Evolutionary conservation across 2,797 vertebrate genomes (phyloP).

Genomic region (Ficedula albicollis): DNA sequence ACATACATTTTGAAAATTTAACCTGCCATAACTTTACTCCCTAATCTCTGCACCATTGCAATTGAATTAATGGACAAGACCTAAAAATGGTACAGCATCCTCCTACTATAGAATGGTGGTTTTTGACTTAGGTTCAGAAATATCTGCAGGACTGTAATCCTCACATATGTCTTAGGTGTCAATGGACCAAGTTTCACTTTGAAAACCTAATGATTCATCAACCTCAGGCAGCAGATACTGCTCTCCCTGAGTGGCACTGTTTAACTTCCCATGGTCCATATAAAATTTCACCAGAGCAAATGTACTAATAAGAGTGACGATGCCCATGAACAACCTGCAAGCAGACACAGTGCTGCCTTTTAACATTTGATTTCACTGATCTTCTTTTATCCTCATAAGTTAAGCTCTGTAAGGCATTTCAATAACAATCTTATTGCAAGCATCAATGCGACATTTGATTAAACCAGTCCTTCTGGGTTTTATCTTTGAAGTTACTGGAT

Average conservation of each 20-base stretch:
- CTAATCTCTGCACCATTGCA: slow-evolving; percentile 18
- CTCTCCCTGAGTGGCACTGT: neutral
- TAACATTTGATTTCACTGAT: neutral
- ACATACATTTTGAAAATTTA: slow-evolving; percentile 41
- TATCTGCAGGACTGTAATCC: neutral
- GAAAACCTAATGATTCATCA: slow-evolving; percentile 8
- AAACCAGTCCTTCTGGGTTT: slow-evolving; percentile 34
- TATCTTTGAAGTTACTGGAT: slow-evolving; percentile 45
- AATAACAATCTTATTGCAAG: neutral
- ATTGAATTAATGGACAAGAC: slow-evolving; percentile 32
- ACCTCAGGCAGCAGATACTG: neutral
- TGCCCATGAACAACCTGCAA: neutral
- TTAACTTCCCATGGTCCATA: slow-evolving; percentile 13
- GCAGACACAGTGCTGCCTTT: neutral
- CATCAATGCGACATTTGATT: slow-evolving; percentile 48
- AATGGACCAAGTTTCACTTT: neutral
- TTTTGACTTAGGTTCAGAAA: slow-evolving; percentile 13
- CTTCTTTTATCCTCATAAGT: neutral
- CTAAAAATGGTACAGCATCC: neutral
- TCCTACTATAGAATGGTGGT: neutral
- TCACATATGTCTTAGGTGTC: neutral
- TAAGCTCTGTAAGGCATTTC: neutral
- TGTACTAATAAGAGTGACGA: neutral
- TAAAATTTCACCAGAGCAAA: slow-evolving; percentile 8
- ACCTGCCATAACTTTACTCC: neutral